Evolutionary conservation across 2,888 invertebrate species (phyloP).

Genomic region (Diaphora mendica): DNA sequence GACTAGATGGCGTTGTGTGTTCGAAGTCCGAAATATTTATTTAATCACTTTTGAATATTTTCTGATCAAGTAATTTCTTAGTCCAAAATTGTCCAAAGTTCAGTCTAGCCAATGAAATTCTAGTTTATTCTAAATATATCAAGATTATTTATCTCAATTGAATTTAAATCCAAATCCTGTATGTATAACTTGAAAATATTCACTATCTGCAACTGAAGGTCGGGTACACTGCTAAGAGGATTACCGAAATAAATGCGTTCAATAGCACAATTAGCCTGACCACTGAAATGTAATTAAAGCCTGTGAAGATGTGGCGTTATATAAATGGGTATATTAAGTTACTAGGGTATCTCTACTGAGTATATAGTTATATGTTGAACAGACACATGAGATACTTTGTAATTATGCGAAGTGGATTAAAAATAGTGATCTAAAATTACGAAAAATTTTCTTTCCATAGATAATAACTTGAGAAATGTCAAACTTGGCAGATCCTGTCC

Average conservation of each 20-base stretch:
- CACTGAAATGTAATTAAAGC: not conserved
- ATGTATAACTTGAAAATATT: constrained; percentile 2
- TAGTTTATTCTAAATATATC: not conserved
- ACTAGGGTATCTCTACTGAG: not conserved
- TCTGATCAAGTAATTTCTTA: too few species aligned
- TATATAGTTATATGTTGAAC: not conserved
- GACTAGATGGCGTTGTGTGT: too few species aligned
- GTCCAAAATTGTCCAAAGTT: not conserved
- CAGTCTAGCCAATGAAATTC: not conserved
- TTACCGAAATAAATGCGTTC: constrained; percentile 13
- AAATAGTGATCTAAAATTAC: too few species aligned
- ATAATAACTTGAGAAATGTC: too few species aligned
- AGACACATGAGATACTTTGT: not conserved
- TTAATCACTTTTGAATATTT: too few species aligned
- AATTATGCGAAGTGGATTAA: not conserved
- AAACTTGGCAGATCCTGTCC: too few species aligned
- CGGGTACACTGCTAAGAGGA: not conserved
- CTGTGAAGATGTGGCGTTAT: not conserved
- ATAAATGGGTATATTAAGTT: not conserved
- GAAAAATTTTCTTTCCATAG: too few species aligned
- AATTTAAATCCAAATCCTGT: not conserved
- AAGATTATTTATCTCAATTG: not conserved
- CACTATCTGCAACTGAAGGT: not conserved
- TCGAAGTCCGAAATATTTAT: too few species aligned
- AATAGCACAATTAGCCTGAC: constrained; percentile 1